Base-by-base conservation (phyloP, 2,888 invertebrate species). In the Phragmatobia fuliginosa region DNA sequence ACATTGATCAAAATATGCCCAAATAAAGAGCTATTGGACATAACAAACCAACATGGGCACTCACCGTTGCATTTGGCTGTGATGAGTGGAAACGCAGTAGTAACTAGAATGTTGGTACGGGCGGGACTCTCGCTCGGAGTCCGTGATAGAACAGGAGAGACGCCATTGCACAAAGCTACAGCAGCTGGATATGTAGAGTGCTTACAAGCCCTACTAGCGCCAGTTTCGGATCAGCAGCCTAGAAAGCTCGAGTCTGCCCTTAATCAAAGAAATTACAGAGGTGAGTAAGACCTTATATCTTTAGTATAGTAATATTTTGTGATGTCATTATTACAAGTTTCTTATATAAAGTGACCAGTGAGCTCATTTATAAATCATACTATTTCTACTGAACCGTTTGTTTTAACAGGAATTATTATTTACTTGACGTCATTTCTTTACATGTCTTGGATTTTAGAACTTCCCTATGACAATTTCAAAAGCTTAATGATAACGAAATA, bases 21-120 rank as follows among this genome's bases (percentile, higher is more conserved):
- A 49, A 96, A 97, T 91, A 97, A 97, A 67, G 96, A 96, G 63
- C 96, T 97, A 72, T 93, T 99, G 60, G 97, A 98, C 89, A 96
- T 98, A 52, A 96, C 96, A 66, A 99, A 99, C 91, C 97, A 98
- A 91, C 96, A 96, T 69, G 96, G 97, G 10, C 97, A 97, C 84
- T 97, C 98, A 2, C 97, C 98, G 0, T 92, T 99, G n/a, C 99
- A 99, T 92, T 93, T 99, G 74, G 98, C 99, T 0, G 98, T 98
- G 1, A 94, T 98, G 78, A 97, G 97, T 56, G 96, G 96, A 16
- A 97, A 98, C 88, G 95, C 97, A 52, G 95, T 96, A 61, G 96
- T 99, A 62, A 96, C 97, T 2, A 95, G 98, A 75, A 96, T 97
- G 93, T 94, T 99, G 71, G 96, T 99, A 38, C 95, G 97, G 38